A percentile compares a stretch with the other conserved stretches of the same genome.
phyloP scores from a whole-genome alignment of 37 sponge, comb jelly and placozoan species.

The Beroe ovata region DNA sequence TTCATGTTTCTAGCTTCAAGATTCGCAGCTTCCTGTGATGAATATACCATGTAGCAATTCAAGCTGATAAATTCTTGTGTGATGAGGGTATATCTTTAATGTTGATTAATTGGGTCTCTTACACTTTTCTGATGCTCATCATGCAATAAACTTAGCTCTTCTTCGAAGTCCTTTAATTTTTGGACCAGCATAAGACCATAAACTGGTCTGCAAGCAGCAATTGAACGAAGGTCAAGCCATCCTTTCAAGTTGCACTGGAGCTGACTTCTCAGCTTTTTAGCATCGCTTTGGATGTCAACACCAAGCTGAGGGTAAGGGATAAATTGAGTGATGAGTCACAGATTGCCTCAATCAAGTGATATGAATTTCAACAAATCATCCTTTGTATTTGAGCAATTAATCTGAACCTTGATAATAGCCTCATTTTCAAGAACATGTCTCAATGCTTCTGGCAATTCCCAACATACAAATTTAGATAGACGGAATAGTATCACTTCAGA shows the following conservation, averaged over 20 bases:
- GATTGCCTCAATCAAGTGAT: no score
- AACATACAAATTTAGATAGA: background rate
- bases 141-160: background rate
- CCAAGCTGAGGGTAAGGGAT: background rate
- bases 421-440: background rate
- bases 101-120: no score
- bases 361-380: background rate
- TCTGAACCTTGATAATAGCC: conserved; percentile 20
- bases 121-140: background rate
- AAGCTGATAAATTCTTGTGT: background rate
- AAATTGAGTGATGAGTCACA: background rate
- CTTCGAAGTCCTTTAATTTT: background rate
- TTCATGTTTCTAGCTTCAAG: background rate
- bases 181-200: background rate
- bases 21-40: background rate
- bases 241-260: background rate
- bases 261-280: background rate
- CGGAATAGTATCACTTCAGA: conserved; percentile 9
- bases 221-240: background rate
- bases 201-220: background rate
- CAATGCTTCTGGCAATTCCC: background rate
- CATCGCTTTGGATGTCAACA: conserved; percentile 26
- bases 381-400: background rate
- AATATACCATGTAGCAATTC: no score
- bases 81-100: background rate